A percentile compares a stretch with the other conserved stretches of the same genome.
Conservation (phyloP, 1,140 invertebrate species). For the Drosophila asahinai region DNA sequence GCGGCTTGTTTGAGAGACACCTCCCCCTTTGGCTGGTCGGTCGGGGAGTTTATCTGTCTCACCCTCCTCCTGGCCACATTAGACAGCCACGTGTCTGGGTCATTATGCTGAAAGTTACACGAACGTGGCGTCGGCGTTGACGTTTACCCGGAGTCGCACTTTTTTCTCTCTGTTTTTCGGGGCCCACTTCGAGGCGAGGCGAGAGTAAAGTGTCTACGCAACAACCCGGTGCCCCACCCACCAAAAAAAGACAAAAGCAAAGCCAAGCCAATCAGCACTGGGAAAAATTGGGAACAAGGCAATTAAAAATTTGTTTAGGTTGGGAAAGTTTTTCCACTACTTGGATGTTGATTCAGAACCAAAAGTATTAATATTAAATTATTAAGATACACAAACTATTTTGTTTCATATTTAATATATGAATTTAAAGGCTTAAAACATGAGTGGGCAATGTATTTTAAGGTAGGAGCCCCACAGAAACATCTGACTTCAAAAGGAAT, state of each 20-base stretch:
- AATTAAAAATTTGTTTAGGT: neutral
- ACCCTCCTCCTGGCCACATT: conserved; percentile 73
- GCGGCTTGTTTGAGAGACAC: conserved; percentile 15
- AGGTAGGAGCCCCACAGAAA: neutral
- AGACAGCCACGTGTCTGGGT: conserved; percentile 83
- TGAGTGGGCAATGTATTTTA: neutral
- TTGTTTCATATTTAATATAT: neutral
- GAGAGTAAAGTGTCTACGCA: conserved; percentile 38
- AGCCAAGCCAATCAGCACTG: conserved; percentile 20
- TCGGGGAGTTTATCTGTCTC: conserved; percentile 18
- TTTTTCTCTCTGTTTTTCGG: conserved; percentile 22
- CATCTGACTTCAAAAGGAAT: neutral
- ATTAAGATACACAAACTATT: neutral
- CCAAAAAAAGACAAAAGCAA: conserved; percentile 4
- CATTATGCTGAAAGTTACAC: conserved; percentile 84
- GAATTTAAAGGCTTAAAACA: neutral
- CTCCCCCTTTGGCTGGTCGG: conserved; percentile 1
- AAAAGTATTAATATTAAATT: neutral
- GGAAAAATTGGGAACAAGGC: neutral
- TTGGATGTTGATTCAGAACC: neutral
- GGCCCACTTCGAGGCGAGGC: conserved; percentile 6
- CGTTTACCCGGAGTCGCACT: conserved; percentile 47
- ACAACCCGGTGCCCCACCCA: conserved; percentile 12
- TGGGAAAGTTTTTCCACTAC: neutral
- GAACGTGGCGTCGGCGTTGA: conserved; percentile 69